phyloP scores from a whole-genome alignment of 2,888 invertebrate genomes.

The Trachelus tabidus region DNA sequence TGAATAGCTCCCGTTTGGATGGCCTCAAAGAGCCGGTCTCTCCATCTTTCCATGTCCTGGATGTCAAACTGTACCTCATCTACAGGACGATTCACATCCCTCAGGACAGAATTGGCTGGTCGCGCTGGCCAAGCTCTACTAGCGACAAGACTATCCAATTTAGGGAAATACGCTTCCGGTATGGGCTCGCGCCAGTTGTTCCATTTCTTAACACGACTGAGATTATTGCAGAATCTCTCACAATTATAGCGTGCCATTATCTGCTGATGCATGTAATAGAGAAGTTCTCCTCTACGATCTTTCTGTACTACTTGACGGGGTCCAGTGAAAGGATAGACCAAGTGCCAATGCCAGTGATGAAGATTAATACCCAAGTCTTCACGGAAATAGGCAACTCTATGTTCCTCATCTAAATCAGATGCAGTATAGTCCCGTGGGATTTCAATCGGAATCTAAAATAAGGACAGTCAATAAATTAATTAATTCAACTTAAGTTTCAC shows the following conservation, averaged over 20 bases:
- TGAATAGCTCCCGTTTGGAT: constrained; percentile 54
- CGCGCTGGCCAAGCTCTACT: constrained; percentile 44
- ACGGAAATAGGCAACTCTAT: constrained; percentile 65
- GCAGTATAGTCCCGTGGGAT: constrained; percentile 59
- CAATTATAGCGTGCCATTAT: constrained; percentile 63
- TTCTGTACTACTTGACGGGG: constrained; percentile 49
- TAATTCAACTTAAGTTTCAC: not conserved
- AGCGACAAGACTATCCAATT: constrained; percentile 61
- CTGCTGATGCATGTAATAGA: constrained; percentile 65
- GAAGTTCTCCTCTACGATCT: constrained; percentile 62
- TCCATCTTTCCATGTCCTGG: constrained; percentile 57
- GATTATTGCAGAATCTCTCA: constrained; percentile 52
- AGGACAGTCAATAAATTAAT: not conserved
- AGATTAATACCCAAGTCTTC: constrained; percentile 69
- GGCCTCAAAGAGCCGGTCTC: constrained; percentile 57
- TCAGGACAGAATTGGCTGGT: constrained; percentile 30
- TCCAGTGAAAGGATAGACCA: constrained; percentile 59
- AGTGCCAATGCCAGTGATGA: constrained; percentile 72
- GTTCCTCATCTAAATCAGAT: constrained; percentile 58
- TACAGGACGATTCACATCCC: constrained; percentile 39
- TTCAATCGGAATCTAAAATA: constrained; percentile 42
- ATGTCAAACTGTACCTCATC: constrained; percentile 43
- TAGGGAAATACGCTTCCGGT: constrained; percentile 56
- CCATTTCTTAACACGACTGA: constrained; percentile 42
- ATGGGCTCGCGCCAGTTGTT: constrained; percentile 46